Conservation (phyloP, 2,797 vertebrate species). For the Epinephelus malabaricus region DNA sequence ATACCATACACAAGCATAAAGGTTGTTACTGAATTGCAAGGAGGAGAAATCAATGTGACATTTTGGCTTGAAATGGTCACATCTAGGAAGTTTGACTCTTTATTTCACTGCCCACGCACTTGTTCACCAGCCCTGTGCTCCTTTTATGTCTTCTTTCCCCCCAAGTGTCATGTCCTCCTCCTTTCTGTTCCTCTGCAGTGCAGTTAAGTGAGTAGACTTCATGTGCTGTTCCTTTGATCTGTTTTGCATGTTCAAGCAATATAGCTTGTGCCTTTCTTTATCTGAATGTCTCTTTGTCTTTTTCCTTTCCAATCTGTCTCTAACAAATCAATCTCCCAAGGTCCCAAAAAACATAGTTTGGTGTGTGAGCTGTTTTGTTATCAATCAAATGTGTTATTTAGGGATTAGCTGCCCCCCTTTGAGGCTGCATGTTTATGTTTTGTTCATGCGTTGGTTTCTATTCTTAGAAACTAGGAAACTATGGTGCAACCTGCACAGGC, state of each 20-base stretch:
- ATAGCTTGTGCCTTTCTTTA: neutral
- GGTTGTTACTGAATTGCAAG: slow-evolving; percentile 16
- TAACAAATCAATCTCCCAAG: neutral
- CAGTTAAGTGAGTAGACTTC: slow-evolving; percentile 1
- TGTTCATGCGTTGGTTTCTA: neutral
- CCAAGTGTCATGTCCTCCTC: neutral
- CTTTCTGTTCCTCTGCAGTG: slow-evolving; percentile 3
- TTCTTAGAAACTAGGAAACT: no score
- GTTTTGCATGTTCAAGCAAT: slow-evolving; percentile 23
- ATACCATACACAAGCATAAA: neutral
- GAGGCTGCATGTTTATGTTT: neutral
- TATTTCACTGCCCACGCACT: slow-evolving; percentile 9
- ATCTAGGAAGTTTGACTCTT: neutral
- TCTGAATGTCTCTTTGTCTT: neutral
- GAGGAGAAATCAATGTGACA: slow-evolving; percentile 35
- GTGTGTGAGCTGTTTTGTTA: neutral
- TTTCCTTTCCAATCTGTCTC: neutral
- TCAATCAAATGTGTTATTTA: slow-evolving; percentile 3
- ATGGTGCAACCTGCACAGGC: no score
- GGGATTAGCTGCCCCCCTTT: neutral
- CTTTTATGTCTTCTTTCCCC: neutral
- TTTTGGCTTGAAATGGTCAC: slow-evolving; percentile 25
- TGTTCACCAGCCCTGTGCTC: neutral
- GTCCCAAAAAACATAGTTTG: neutral
- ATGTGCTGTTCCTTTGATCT: slow-evolving; percentile 13